Conservation (phyloP, 2,888 invertebrate genomes). For the Chaetogeoica ovagalla region DNA sequence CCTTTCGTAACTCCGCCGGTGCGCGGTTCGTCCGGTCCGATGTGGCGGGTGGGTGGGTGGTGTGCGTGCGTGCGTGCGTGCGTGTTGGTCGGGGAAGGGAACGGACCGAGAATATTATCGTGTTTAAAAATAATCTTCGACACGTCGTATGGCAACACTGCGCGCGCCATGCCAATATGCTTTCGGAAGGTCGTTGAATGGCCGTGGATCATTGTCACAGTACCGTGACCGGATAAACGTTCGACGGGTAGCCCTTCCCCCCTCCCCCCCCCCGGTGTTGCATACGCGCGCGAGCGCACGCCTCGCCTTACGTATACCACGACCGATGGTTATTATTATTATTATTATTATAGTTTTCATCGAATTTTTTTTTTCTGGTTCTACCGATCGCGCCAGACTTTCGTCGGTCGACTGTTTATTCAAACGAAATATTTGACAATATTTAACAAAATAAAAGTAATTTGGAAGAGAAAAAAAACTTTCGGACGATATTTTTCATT, state of each 20-base stretch:
- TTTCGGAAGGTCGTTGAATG: slow-evolving; percentile 53
- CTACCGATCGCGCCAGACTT: no score
- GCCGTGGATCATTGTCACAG: slow-evolving; percentile 53
- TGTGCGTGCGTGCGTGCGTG: background rate
- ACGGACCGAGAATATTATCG: slow-evolving; percentile 38
- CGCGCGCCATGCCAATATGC: slow-evolving; percentile 39
- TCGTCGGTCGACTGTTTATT: no score
- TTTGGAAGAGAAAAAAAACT: background rate
- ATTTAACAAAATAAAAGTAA: no score
- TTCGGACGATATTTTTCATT: background rate
- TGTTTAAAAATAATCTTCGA: slow-evolving; percentile 50
- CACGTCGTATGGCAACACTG: slow-evolving; percentile 50
- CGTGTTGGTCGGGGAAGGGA: background rate
- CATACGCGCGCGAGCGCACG: background rate
- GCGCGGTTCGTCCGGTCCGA: slow-evolving; percentile 5
- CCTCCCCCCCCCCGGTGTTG: slow-evolving; percentile 8
- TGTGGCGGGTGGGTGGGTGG: no score
- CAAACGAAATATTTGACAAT: no score
- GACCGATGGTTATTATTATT: background rate
- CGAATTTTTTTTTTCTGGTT: background rate
- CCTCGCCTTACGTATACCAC: no score
- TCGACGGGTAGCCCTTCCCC: slow-evolving; percentile 41
- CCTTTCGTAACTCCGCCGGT: background rate
- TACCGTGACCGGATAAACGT: slow-evolving; percentile 43
- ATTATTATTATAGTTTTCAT: no score